Percentiles rank a stretch among this genome's conserved stretches.
Evolutionary conservation across 92 coral and sea anemone species (phyloP).

Genomic region (Palythoa caribaeorum): DNA sequence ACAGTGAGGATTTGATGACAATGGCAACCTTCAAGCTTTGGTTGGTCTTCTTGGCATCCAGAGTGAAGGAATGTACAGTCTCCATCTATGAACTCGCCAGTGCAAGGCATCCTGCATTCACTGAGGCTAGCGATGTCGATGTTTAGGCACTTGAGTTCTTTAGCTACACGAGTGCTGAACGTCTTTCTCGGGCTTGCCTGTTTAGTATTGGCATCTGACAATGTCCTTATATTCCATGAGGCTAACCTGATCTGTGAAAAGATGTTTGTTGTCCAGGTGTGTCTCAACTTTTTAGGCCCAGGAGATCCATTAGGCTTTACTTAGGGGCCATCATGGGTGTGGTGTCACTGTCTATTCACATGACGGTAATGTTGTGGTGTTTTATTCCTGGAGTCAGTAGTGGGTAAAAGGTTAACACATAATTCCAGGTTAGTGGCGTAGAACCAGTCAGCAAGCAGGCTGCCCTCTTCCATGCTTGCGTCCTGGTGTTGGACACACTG

Average conservation of each 20-base stretch:
- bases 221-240: not conserved
- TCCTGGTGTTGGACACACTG: slow-evolving; percentile 17
- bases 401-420: slow-evolving; percentile 2
- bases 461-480: slow-evolving; percentile 11
- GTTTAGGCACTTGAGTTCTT: too few species aligned
- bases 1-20: too few species aligned
- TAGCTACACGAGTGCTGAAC: not conserved
- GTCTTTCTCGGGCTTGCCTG: not conserved
- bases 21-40: too few species aligned
- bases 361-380: slow-evolving; percentile 11
- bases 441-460: slow-evolving; percentile 19
- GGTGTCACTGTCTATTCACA: slow-evolving; percentile 1
- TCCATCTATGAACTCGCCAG: too few species aligned
- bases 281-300: slow-evolving; percentile 20
- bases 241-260: not conserved
- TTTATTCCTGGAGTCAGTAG: slow-evolving; percentile 1
- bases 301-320: slow-evolving; percentile 19
- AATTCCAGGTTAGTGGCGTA: not conserved
- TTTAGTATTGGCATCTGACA: not conserved
- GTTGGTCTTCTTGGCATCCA: too few species aligned
- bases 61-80: too few species aligned
- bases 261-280: slow-evolving; percentile 10
- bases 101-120: too few species aligned
- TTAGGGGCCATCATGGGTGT: slow-evolving; percentile 1
- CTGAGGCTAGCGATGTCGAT: too few species aligned